A percentile compares a stretch with the other conserved stretches of the same genome.
phyloP scores from a whole-genome alignment of 1,140 invertebrate species.

The Drosophila littoralis region DNA sequence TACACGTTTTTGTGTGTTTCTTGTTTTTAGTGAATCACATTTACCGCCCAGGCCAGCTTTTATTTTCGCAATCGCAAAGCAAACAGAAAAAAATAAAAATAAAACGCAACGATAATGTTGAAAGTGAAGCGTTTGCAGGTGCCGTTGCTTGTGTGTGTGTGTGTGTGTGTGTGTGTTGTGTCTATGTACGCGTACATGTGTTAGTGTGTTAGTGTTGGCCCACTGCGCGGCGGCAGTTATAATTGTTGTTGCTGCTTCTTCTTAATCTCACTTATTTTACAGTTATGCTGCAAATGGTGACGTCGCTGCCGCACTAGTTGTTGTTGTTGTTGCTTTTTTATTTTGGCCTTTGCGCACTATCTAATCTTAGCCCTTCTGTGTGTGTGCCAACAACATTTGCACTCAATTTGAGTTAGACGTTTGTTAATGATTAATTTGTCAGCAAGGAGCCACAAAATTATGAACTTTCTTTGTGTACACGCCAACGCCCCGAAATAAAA shows the following conservation, averaged over 20 bases:
- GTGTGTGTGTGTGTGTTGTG: slow-evolving; percentile 29
- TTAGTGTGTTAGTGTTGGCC: slow-evolving; percentile 36
- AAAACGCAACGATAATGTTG: slow-evolving; percentile 77
- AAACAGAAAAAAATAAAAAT: slow-evolving; percentile 68
- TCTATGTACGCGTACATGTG: slow-evolving; percentile 1
- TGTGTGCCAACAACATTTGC: slow-evolving; percentile 1
- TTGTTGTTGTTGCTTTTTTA: slow-evolving; percentile 25
- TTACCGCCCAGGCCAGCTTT: slow-evolving; percentile 31
- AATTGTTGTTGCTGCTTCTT: slow-evolving; percentile 38
- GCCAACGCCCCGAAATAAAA: slow-evolving; percentile 71
- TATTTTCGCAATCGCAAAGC: slow-evolving; percentile 73
- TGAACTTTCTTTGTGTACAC: slow-evolving; percentile 58
- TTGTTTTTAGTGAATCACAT: slow-evolving; percentile 46
- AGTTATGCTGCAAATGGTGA: slow-evolving; percentile 76
- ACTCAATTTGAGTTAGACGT: slow-evolving; percentile 16
- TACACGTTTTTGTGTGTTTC: slow-evolving; percentile 48
- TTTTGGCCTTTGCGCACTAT: slow-evolving; percentile 42
- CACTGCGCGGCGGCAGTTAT: slow-evolving; percentile 27
- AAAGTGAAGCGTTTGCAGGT: slow-evolving; percentile 76
- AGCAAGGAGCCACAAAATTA: slow-evolving; percentile 13
- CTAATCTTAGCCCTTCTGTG: slow-evolving; percentile 26
- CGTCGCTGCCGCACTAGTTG: slow-evolving; percentile 60
- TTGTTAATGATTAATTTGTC: slow-evolving; percentile 18
- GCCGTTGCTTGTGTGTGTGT: slow-evolving; percentile 14
- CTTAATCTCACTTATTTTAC: slow-evolving; percentile 71